A percentile compares a stretch with the other conserved stretches of the same genome.
Evolutionary conservation across 92 coral and sea anemone species (phyloP).

Genomic region (Zoanthus gigantus): DNA sequence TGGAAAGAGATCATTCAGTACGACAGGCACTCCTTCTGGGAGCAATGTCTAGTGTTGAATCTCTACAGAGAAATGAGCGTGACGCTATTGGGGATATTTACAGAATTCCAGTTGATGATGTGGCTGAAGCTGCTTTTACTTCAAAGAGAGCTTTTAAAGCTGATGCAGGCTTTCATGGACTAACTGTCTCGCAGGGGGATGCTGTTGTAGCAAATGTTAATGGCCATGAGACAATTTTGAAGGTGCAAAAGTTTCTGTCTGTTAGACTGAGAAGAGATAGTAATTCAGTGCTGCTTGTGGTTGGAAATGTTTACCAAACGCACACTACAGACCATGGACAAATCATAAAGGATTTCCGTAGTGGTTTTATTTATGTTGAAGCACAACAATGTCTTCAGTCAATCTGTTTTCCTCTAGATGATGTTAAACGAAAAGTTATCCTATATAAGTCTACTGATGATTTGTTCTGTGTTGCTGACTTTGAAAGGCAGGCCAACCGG

Average conservation of each 20-base stretch:
- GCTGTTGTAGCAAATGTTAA: slow-evolving; percentile 43
- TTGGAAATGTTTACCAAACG: neutral
- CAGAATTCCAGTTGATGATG: neutral
- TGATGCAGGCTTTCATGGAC: slow-evolving; percentile 62
- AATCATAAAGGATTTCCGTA: slow-evolving; percentile 40
- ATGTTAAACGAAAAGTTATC: slow-evolving; percentile 60
- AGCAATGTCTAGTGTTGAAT: slow-evolving; percentile 6
- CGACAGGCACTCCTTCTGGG: slow-evolving; percentile 3
- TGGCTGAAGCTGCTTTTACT: slow-evolving; percentile 17
- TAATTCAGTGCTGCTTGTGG: slow-evolving; percentile 13
- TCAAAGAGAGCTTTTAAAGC: slow-evolving; percentile 61
- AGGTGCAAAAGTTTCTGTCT: slow-evolving; percentile 19
- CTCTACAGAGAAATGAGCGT: slow-evolving; percentile 13
- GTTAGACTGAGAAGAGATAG: slow-evolving; percentile 6
- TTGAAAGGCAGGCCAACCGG: slow-evolving; percentile 40
- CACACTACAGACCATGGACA: neutral
- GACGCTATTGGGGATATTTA: neutral
- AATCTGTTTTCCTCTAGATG: slow-evolving; percentile 54
- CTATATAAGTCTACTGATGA: slow-evolving; percentile 46
- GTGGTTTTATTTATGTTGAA: slow-evolving; percentile 56
- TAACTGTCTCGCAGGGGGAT: slow-evolving; percentile 56
- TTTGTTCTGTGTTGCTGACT: slow-evolving; percentile 67
- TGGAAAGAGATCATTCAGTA: slow-evolving; percentile 8
- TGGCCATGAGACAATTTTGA: slow-evolving; percentile 54
- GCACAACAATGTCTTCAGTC: slow-evolving; percentile 53